Base-by-base conservation (phyloP, 2,888 invertebrate genomes). In the Melolontha melolontha region DNA sequence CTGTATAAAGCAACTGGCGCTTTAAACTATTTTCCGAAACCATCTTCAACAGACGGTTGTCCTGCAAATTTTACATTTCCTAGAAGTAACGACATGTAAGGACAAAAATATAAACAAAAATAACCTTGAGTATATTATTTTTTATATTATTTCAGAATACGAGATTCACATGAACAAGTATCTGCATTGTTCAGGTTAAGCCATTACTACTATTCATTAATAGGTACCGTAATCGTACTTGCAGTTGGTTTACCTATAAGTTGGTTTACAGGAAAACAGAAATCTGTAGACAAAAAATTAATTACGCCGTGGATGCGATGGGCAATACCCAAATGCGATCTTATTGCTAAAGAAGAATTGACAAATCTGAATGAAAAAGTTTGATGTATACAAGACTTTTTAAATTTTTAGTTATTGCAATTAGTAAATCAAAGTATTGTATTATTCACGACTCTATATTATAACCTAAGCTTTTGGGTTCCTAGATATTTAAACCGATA, bases 1-100 rank as follows among this genome's bases (percentile, higher is more conserved):
- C 74, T 75, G 63, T 78, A 76, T 39, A 72, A 73, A 64, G 66
- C 73, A 0, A 66, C 63, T 29, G 77, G 77, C 5, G 51, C 72
- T 7, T 69, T 78, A 11, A 65, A 66, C 39, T 69, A 74, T 54
- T 68, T 71, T 0, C 63, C 69, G 5, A 77, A 76, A 67, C 74
- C 77, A 7, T 52, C 74, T 4, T 77, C 75, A n/a, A 66, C 69
- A 5, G 75, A 74, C 10, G 76, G 73, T 6, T 79, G 79, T 55
- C 2, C 44, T 41, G 12, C 39, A 8, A 67, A 67, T 51, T 11
- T 16, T 12, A 59, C 59, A 41, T 0, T 11, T 11, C n/a, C 6
- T 4, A 34, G 0, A 2, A 62, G 14, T 17, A 34, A 11, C 10
- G 14, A 4, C 1, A 47, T n/a, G 59, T 62, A 47, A 47, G 59